Evolutionary conservation across 2,888 invertebrate genomes (phyloP).

Genomic region (Linnaemya vulpina): DNA sequence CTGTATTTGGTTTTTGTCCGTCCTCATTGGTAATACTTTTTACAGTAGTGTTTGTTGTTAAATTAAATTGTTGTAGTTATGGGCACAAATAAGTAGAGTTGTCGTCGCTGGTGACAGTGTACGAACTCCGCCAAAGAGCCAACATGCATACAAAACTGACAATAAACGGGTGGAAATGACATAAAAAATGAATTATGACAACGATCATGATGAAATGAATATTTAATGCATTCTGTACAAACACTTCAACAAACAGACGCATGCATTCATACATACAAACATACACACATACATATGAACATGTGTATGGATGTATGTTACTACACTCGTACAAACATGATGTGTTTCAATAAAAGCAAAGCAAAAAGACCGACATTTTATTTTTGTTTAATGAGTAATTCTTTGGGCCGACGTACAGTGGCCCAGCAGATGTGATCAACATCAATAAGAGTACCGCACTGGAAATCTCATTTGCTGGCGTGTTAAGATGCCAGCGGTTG

Average conservation of each 20-base stretch:
- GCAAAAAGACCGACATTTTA: conserved; percentile 19
- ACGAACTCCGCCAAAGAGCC: conserved; percentile 5
- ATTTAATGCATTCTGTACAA: conserved; percentile 59
- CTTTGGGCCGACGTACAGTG: conserved; percentile 6
- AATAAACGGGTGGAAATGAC: conserved; percentile 69
- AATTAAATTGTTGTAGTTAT: conserved; percentile 46
- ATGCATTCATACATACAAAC: neutral
- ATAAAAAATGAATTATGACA: conserved; percentile 68
- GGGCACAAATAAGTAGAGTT: neutral
- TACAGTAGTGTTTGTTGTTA: conserved; percentile 29
- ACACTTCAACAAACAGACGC: conserved; percentile 5
- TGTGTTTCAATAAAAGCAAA: neutral
- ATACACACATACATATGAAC: neutral
- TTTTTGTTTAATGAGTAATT: conserved; percentile 25
- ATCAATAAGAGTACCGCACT: neutral
- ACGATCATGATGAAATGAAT: conserved; percentile 65
- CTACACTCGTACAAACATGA: neutral
- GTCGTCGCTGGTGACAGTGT: conserved; percentile 12
- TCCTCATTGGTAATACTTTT: conserved; percentile 35
- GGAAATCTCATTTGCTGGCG: neutral
- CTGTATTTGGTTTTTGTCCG: too few relatives aligned
- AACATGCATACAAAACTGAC: conserved; percentile 48
- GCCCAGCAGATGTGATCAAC: neutral
- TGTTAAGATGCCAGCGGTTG: neutral
- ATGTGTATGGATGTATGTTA: too few relatives aligned